Evolutionary conservation across 2,797 vertebrate genomes (phyloP).

Genomic region (Mionectes olivaceus): DNA sequence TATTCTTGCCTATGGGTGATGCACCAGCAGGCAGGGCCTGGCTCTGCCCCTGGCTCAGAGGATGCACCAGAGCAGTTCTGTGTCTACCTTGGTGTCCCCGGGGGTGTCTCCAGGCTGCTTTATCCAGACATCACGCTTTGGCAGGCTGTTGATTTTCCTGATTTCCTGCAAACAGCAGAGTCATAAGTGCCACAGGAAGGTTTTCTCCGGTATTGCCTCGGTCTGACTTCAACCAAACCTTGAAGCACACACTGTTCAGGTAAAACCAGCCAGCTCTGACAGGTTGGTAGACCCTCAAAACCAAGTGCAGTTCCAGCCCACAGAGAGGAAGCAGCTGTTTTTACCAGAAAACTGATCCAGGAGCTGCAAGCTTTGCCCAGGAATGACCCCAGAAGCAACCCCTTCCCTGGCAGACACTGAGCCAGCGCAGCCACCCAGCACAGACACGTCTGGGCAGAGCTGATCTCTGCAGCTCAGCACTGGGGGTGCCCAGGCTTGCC

Average conservation of each 20-base stretch:
- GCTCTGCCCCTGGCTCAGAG: not conserved
- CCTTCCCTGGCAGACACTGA: not conserved
- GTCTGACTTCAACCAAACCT: not conserved
- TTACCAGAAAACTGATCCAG: not conserved
- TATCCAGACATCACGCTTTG: conserved; percentile 39
- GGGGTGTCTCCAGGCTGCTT: conserved; percentile 30
- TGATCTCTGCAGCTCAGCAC: not conserved
- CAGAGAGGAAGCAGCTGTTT: not conserved
- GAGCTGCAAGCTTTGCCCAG: not conserved
- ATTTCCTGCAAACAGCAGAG: conserved; percentile 59
- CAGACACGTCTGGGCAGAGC: not conserved
- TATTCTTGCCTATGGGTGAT: not conserved
- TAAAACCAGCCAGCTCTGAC: not conserved
- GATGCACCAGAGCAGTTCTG: not conserved
- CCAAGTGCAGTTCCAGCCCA: not conserved
- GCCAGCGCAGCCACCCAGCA: not conserved
- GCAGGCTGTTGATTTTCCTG: conserved; percentile 25
- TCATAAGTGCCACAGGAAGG: not conserved
- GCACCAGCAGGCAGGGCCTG: not conserved
- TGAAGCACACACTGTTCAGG: no score
- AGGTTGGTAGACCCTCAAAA: not conserved
- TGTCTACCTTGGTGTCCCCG: conserved; percentile 69
- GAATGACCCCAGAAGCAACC: not conserved
- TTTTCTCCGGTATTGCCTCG: not conserved
- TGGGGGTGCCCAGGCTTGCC: not conserved